A percentile compares a stretch with the other conserved stretches of the same genome.
These are phyloP conservation scores for Collichthys lucidus DNA, from an alignment of 2,113 vertebrate genomes.

Conservation along the genomic window DNA sequence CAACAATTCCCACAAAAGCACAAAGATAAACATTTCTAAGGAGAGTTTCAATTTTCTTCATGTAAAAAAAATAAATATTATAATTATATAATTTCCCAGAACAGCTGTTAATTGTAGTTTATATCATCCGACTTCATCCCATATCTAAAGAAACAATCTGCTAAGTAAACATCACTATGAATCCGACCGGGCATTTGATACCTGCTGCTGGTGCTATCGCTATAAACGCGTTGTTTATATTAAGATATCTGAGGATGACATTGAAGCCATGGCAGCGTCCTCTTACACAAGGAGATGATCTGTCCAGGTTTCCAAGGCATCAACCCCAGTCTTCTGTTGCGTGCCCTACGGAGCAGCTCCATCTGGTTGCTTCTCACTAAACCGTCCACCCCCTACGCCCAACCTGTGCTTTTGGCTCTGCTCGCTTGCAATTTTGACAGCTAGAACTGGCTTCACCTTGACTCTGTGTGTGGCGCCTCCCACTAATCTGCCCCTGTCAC, in stretches of 20 bases:
- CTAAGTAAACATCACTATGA: background rate
- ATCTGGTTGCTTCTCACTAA: conserved; percentile 67
- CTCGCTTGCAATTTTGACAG: conserved; percentile 50
- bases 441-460: conserved; percentile 62
- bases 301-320: conserved; percentile 56
- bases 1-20: no score
- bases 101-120: no score
- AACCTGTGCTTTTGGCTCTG: conserved; percentile 57
- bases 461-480: conserved; percentile 51
- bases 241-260: conserved; percentile 29
- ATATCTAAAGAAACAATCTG: background rate
- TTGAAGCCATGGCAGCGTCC: conserved; percentile 42
- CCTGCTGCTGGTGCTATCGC: background rate
- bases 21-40: no score
- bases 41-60: no score
- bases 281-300: conserved; percentile 47
- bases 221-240: background rate
- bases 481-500: conserved; percentile 72
- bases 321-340: conserved; percentile 42
- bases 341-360: conserved; percentile 66
- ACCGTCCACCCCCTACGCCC: conserved; percentile 38
- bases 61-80: no score
- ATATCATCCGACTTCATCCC: background rate
- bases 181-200: no score
- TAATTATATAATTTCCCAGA: no score